Conservation (phyloP, 2,888 invertebrate species). For the Cybosia mesomella region DNA sequence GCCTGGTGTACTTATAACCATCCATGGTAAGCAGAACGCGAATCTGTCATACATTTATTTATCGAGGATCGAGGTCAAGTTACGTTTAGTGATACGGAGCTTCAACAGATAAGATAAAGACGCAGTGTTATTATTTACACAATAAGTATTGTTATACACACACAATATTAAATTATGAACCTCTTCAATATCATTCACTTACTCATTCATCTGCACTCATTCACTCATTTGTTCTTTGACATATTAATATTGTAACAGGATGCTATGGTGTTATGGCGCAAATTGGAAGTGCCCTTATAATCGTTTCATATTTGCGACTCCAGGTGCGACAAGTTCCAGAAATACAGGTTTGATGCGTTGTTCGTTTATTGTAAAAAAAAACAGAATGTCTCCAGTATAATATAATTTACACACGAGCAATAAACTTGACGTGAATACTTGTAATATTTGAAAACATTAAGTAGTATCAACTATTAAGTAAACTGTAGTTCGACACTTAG, state of each 20-base stretch:
- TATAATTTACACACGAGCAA: neutral
- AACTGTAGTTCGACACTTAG: neutral
- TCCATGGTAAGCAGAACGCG: neutral
- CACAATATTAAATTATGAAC: neutral
- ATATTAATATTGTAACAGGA: neutral
- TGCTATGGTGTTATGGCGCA: neutral
- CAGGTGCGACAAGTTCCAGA: neutral
- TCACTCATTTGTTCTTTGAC: neutral
- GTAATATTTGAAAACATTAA: slow-evolving; percentile 1
- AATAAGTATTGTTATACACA: slow-evolving; percentile 25
- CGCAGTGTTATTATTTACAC: slow-evolving; percentile 26
- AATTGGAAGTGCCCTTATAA: neutral
- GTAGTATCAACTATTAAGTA: neutral
- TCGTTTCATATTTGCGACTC: neutral
- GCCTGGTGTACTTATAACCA: neutral
- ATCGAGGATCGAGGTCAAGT: slow-evolving; percentile 37
- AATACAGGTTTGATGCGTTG: neutral
- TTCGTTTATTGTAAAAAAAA: neutral
- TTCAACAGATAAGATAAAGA: slow-evolving; percentile 36
- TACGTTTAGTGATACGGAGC: slow-evolving; percentile 33
- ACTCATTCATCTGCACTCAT: neutral
- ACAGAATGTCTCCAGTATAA: neutral
- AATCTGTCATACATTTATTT: neutral
- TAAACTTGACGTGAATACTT: neutral
- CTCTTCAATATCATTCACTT: neutral